Evolutionary conservation across 2,888 invertebrate species (phyloP), one percentile per base, ranked within the genome.

Genomic region (Cheilosia soror): DNA sequence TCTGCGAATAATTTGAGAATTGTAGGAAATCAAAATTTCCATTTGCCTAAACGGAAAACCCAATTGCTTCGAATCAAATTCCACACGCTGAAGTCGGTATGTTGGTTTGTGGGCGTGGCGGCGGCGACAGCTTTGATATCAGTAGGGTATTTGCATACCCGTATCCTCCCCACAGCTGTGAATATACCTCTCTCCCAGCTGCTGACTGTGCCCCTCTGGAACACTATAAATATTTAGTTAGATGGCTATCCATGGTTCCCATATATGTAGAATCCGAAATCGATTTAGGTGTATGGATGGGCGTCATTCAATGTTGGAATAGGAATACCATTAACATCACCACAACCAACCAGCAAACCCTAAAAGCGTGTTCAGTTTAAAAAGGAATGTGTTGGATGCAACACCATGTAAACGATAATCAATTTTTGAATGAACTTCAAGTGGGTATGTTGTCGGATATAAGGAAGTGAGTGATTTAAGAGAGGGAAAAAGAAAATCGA

Each of bases 351-450:
- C 63, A 47, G 49, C 9, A 49, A 44, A n/a, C 69, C 69, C 51
- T 33, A 42, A 57, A 71, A 68, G 62, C n/a, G 57, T 69, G 42
- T 65, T 69, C 42, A n/a, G 25, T 6, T 62, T 33, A 40, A 69
- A 37, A 40, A 15, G 55, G 29, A 63, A 71, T 65, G 69, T 76
- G 58, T 71, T 69, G 58, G 76, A 65, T 57, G 33, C 57, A 37
- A 60, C 71, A 71, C 58, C 44, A 44, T 71, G 65, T 65, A 71
- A 65, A 37, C 77, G 69, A 71, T 82, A 72, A 82, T 82, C 77
- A 82, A 77, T 82, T 82, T 81, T 82, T 82, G 51, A 72, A 82
- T 60, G 76, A 71, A 71, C 65, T 47, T 71, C 58, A 82, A 72
- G 66, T 73, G 27, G 11, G 37, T 37, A 37, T 4, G 11, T 11